These are phyloP conservation scores for Rhegmatorhina hoffmannsi DNA, from an alignment of 2,113 vertebrate species.

Conservation along the genomic window DNA sequence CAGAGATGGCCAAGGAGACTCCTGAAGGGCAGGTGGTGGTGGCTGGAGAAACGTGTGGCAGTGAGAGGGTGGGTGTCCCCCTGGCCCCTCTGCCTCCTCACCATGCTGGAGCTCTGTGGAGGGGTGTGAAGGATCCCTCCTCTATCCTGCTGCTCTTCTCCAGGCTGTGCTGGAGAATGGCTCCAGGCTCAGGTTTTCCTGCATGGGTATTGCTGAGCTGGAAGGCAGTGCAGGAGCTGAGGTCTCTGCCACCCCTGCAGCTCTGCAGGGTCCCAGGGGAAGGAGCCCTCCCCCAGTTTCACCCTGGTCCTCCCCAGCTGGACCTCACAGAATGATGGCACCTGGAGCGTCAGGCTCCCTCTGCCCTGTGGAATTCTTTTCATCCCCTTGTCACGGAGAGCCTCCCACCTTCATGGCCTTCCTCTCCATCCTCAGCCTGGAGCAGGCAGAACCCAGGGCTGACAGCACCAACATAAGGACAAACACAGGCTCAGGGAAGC, in stretches of 20 bases:
- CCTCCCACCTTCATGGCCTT: rapidly evolving
- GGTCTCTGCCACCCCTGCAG: background rate
- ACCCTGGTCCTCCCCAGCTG: background rate
- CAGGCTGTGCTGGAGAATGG: background rate
- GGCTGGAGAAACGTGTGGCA: background rate
- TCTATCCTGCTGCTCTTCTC: background rate
- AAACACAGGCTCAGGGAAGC: background rate
- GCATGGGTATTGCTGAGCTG: background rate
- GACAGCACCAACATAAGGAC: background rate
- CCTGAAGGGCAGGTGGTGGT: background rate
- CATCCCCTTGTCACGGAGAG: background rate
- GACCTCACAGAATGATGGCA: too few species aligned
- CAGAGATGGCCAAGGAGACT: background rate
- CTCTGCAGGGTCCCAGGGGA: background rate
- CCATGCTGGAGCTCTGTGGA: background rate
- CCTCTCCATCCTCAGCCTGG: background rate
- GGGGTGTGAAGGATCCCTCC: background rate
- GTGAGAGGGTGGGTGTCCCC: background rate
- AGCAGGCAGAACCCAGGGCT: background rate
- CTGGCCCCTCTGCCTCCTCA: rapidly evolving
- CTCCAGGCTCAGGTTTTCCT: background rate
- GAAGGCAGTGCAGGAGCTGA: background rate
- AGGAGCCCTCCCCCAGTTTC: background rate
- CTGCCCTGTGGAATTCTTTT: background rate
- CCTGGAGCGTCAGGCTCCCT: background rate